Conservation (phyloP, 1,140 invertebrate genomes). For the Sarcophaga peregrina region DNA sequence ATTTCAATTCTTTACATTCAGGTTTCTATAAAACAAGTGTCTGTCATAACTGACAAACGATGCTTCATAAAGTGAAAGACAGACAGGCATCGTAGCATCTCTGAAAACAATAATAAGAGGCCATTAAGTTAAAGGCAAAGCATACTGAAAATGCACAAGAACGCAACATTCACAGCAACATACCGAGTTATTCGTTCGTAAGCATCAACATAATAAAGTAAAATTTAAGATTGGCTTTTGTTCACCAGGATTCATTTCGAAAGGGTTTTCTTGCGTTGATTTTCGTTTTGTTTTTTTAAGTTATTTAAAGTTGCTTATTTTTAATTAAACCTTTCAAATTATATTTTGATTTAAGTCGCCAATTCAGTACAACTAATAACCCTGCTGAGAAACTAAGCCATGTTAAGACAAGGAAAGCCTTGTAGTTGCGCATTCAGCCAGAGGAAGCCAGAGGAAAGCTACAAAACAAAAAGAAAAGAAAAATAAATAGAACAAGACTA, state of each 20-base stretch:
- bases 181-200: background rate
- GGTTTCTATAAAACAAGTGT: slow-evolving; percentile 34
- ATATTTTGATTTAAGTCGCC: slow-evolving; percentile 46
- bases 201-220: background rate
- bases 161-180: background rate
- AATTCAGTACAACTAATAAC: slow-evolving; percentile 29
- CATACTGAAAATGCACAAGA: background rate
- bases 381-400: slow-evolving; percentile 28
- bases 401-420: slow-evolving; percentile 1
- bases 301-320: slow-evolving; percentile 31
- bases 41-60: slow-evolving; percentile 41
- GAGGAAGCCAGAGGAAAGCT: background rate
- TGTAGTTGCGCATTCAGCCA: slow-evolving; percentile 3
- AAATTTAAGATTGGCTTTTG: slow-evolving; percentile 13
- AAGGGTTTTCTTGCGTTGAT: background rate
- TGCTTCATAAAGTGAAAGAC: slow-evolving; percentile 19
- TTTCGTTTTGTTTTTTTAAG: background rate
- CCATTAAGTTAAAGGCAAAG: slow-evolving; percentile 3
- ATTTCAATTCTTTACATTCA: background rate
- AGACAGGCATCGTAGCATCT: slow-evolving; percentile 4
- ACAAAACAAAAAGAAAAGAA: slow-evolving; percentile 9
- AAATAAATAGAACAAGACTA: slow-evolving; percentile 7
- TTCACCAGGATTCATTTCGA: slow-evolving; percentile 10
- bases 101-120: slow-evolving; percentile 26
- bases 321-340: slow-evolving; percentile 47